phyloP scores from a whole-genome alignment of 2,888 invertebrate genomes.

The Nephrotoma guestfalica region DNA sequence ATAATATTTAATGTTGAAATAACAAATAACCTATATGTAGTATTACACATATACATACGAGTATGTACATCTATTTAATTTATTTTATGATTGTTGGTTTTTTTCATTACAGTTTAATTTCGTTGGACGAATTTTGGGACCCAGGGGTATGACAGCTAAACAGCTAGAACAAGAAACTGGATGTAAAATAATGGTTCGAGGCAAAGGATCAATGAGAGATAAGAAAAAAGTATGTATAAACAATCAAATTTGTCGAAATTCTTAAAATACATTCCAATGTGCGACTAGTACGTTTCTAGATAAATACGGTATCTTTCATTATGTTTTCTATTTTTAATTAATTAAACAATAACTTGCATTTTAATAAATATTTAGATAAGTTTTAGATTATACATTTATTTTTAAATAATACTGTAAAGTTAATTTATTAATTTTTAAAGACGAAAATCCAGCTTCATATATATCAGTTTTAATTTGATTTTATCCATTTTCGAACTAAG shows the following conservation, averaged over 20 bases:
- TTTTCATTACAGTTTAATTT: slow-evolving; percentile 89
- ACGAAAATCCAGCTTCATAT: neutral
- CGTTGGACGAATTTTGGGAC: slow-evolving; percentile 98
- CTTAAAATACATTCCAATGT: neutral
- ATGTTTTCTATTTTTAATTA: neutral
- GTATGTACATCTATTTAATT: slow-evolving; percentile 20
- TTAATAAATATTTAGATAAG: neutral
- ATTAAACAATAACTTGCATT: neutral
- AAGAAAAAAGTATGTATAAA: slow-evolving; percentile 83
- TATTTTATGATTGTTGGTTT: neutral
- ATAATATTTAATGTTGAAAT: slow-evolving; percentile 16
- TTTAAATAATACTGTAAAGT: neutral
- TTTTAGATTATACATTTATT: neutral
- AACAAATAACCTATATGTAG: slow-evolving; percentile 8
- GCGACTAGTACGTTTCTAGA: neutral
- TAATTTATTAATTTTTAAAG: neutral
- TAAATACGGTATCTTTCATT: neutral
- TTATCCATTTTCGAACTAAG: too few species aligned
- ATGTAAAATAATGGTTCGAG: slow-evolving; percentile 99
- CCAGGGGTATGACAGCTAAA: slow-evolving; percentile 99
- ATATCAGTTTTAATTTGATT: neutral
- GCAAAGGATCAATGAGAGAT: slow-evolving; percentile 98
- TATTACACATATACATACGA: slow-evolving; percentile 9
- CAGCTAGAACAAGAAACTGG: slow-evolving; percentile 99
- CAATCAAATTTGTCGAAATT: neutral